Conservation (phyloP, 2,888 invertebrate genomes). For the Orthosia incerta region DNA sequence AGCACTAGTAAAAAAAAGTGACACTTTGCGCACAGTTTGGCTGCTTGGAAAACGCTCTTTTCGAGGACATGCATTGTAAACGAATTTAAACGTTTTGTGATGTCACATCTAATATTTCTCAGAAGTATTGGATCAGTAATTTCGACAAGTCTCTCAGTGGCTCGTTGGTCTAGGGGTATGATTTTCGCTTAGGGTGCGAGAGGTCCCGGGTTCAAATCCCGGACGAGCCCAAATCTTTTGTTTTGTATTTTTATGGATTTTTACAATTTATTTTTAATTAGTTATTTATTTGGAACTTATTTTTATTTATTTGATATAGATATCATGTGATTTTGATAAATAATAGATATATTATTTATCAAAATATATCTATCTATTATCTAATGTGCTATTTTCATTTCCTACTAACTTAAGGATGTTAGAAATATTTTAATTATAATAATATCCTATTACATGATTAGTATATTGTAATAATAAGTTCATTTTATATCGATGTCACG, state of each 20-base stretch:
- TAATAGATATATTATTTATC: neutral
- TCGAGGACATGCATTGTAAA: no score
- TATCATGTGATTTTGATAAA: neutral
- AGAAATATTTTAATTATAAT: neutral
- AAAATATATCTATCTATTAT: no score
- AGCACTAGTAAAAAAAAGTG: no score
- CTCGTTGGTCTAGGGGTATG: constrained; percentile 92
- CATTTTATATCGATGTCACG: neutral
- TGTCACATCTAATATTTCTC: neutral
- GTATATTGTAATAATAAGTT: neutral
- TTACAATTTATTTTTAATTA: neutral
- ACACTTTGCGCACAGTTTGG: no score
- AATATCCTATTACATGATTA: neutral
- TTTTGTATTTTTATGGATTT: neutral
- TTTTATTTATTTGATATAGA: neutral
- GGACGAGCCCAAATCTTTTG: constrained; percentile 85
- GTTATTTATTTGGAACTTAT: neutral
- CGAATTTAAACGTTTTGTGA: neutral
- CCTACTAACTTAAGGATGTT: neutral
- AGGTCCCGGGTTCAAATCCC: constrained; percentile 92
- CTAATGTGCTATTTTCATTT: neutral
- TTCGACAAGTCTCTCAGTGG: constrained; percentile 65
- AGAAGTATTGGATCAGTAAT: constrained; percentile 51
- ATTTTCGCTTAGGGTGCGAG: constrained; percentile 91
- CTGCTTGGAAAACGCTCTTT: no score